phyloP scores from a whole-genome alignment of 2,888 invertebrate genomes.

The Tinea pellionella region DNA sequence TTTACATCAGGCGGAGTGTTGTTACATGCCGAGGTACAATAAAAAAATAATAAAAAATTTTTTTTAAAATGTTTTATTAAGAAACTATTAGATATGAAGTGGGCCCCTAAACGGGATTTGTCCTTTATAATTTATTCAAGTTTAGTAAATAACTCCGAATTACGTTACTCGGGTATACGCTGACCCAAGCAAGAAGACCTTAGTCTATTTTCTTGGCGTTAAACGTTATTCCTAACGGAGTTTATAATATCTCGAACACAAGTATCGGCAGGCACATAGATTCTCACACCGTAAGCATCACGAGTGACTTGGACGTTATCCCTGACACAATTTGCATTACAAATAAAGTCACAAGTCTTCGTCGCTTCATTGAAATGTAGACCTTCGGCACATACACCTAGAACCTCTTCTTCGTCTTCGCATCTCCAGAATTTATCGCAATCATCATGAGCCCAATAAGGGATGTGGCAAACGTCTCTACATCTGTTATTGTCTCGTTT shows the following conservation, averaged over 20 bases:
- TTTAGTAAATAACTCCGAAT: too few species aligned
- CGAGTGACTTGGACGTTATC: slow-evolving; percentile 15
- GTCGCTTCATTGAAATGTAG: slow-evolving; percentile 39
- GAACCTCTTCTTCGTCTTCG: slow-evolving; percentile 26
- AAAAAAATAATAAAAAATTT: too few species aligned
- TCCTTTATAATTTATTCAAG: too few species aligned
- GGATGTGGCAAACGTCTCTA: slow-evolving; percentile 15
- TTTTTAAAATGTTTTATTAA: too few species aligned
- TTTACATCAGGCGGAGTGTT: too few species aligned
- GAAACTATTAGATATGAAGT: too few species aligned
- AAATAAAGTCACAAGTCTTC: slow-evolving; percentile 15
- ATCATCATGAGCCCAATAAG: neutral
- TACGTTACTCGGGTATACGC: too few species aligned
- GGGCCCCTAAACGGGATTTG: too few species aligned
- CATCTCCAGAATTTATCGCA: slow-evolving; percentile 19
- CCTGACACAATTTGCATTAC: slow-evolving; percentile 17
- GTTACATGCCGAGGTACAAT: too few species aligned
- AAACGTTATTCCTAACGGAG: neutral
- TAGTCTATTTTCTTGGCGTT: too few species aligned
- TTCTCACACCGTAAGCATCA: slow-evolving; percentile 15
- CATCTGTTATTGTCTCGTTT: slow-evolving; percentile 23
- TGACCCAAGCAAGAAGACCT: too few species aligned
- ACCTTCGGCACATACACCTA: slow-evolving; percentile 41
- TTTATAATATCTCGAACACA: neutral
- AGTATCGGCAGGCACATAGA: slow-evolving; percentile 17